Evolutionary conservation across 2,797 vertebrate species (phyloP), one percentile per base, ranked within the genome.

Genomic region (Alcedo quadribrachys): DNA sequence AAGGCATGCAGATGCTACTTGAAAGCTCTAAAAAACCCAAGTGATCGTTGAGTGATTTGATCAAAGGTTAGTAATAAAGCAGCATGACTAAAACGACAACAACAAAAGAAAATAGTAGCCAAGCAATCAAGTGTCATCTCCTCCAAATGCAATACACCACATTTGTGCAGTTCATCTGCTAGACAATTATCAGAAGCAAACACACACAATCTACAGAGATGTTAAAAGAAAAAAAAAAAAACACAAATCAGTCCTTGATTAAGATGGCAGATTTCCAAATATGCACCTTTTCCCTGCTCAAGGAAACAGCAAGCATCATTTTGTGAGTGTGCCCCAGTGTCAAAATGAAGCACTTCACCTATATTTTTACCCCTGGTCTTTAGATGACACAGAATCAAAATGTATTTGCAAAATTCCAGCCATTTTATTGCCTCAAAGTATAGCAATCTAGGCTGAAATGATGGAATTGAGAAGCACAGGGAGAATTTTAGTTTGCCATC

Each of bases 371-470:
- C 32, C 46, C 54, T 0, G 51, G 66, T 91, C 94, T 83, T 94
- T 92, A 92, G 92, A 85, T 94, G 40, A 94, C 93, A 96, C 94
- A 96, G 94, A 96, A 92, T 57, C 57, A 50, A 94, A 87, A 8
- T 21, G 4, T 33, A n/a, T 45, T 63, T 75, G 63, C 45, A 69
- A 81, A 60, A 60, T 35, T 19, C 5, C 30, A n/a, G 11, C 20
- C 53, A 61, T 55, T 62, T 82, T 82, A 55, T 0, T 46, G 37
- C 24, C 51, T 69, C 22, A 9, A 73, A 58, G 21, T 27, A 55
- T 20, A 92, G 37, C 30, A 68, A 48, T 15, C 57, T 0, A 57
- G 4, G 17, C 22, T 65, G 33, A 83, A 66, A 3, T 30, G 32
- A 61, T 9, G 35, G 33, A 87, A 74, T 77, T 4, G 6, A 63